phyloP scores from a whole-genome alignment of 2,797 vertebrate genomes.

The Sebastes iracundus region DNA sequence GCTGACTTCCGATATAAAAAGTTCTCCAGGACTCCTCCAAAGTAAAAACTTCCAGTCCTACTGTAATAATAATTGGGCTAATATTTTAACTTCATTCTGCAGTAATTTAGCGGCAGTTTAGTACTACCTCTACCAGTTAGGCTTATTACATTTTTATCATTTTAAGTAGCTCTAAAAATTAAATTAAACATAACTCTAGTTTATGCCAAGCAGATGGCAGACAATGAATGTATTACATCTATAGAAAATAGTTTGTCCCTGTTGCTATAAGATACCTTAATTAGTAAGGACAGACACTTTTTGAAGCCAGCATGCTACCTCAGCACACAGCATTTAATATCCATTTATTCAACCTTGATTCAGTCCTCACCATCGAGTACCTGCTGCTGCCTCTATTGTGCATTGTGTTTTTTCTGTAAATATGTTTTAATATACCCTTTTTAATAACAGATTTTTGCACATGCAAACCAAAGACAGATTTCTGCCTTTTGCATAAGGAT shows the following conservation, averaged over 20 bases:
- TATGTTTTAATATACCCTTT: neutral
- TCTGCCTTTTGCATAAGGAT: too few relatives aligned
- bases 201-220: neutral
- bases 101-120: neutral
- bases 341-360: neutral
- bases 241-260: neutral
- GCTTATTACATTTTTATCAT: neutral
- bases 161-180: neutral
- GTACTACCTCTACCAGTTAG: neutral
- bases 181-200: neutral
- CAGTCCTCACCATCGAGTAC: neutral
- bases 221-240: neutral
- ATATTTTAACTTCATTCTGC: neutral
- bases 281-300: neutral
- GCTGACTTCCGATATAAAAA: constrained; percentile 1
- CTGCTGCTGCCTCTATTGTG: neutral
- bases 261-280: neutral
- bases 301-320: neutral
- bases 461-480: too few relatives aligned
- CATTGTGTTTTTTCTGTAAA: neutral
- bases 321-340: too few relatives aligned
- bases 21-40: neutral
- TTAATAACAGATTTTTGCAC: neutral
- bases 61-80: neutral
- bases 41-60: neutral